Conservation (phyloP, 2,113 vertebrate species). For the Eulacestoma nigropectus region DNA sequence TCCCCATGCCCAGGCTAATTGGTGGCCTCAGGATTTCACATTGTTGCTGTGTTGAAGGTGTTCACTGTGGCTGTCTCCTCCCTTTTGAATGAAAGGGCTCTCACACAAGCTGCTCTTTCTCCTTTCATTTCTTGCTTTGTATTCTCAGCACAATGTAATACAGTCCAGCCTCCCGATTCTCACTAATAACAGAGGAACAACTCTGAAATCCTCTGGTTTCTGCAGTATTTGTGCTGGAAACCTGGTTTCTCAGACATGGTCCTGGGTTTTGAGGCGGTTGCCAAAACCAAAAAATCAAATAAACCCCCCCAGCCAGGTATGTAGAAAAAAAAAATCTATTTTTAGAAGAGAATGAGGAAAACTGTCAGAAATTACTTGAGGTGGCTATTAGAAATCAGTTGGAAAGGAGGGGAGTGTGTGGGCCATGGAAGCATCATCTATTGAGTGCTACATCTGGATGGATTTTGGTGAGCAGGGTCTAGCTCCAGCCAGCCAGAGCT, state of each 20-base stretch:
- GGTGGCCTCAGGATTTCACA: neutral
- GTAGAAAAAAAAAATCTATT: neutral
- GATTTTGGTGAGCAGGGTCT: neutral
- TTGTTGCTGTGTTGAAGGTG: neutral
- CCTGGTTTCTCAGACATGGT: neutral
- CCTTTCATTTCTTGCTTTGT: constrained; percentile 29
- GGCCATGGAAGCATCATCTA: neutral
- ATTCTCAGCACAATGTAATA: neutral
- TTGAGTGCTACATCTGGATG: neutral
- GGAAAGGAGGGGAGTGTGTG: neutral
- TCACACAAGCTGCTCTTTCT: neutral
- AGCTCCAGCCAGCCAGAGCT: neutral
- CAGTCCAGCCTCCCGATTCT: neutral
- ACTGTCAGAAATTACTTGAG: neutral
- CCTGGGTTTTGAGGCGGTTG: neutral
- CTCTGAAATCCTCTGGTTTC: neutral
- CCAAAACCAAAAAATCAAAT: neutral
- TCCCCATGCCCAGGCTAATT: neutral
- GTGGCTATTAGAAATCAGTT: neutral
- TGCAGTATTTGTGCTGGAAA: neutral
- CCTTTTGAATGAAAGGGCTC: constrained; percentile 6
- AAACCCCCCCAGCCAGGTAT: accelerated
- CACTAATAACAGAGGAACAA: neutral
- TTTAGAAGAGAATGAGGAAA: neutral
- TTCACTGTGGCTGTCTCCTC: neutral